phyloP scores from a whole-genome alignment of 2,113 vertebrate genomes.

The Paraplagusia blochii region DNA sequence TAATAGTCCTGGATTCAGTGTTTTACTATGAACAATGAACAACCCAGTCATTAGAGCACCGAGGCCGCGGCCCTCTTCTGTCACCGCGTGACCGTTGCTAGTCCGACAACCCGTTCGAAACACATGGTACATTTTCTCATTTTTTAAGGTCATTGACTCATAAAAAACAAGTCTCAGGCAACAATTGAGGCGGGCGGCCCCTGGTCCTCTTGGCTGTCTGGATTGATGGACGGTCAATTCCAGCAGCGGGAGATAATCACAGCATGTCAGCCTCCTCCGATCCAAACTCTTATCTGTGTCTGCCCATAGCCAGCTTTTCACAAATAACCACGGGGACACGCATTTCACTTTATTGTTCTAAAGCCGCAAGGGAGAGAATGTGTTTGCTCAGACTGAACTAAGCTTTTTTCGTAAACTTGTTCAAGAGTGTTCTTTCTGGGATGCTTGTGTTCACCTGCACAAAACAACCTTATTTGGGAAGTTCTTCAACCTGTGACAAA shows the following conservation, averaged over 20 bases:
- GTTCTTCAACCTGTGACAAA: conserved; percentile 7
- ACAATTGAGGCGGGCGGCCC: conserved; percentile 57
- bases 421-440: conserved; percentile 6
- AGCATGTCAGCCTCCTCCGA: conserved; percentile 71
- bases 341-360: conserved; percentile 60
- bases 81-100: conserved; percentile 11
- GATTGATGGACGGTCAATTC: conserved; percentile 76
- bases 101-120: conserved; percentile 33
- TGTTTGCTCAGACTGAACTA: conserved; percentile 31
- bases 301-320: conserved; percentile 58
- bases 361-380: conserved; percentile 27
- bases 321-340: conserved; percentile 67
- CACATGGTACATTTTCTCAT: conserved; percentile 46
- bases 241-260: conserved; percentile 68
- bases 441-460: conserved; percentile 28
- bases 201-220: conserved; percentile 40
- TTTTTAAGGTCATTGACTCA: conserved; percentile 63
- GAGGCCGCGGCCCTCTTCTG: conserved; percentile 9
- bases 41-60: conserved; percentile 22
- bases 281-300: conserved; percentile 75
- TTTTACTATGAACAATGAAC: not conserved
- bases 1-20: not conserved
- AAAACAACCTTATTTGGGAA: conserved; percentile 20
- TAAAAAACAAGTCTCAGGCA: conserved; percentile 54
- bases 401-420: conserved; percentile 20